phyloP scores from a whole-genome alignment of 2,113 vertebrate species.

The Pardalotus punctatus region DNA sequence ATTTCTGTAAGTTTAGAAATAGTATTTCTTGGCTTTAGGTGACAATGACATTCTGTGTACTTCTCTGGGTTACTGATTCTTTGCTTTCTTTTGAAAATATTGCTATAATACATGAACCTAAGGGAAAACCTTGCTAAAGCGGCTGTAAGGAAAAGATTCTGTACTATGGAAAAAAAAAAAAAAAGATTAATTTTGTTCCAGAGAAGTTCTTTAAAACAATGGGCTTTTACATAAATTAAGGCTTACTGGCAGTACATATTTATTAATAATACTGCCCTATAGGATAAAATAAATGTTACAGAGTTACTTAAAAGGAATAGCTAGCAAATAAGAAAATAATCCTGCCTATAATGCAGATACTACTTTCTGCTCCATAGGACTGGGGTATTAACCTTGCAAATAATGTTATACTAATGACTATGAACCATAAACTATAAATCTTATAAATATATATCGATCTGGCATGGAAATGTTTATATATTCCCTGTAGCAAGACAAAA shows the following conservation, averaged over 20 bases:
- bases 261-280: not conserved
- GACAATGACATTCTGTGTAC: not conserved
- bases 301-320: not conserved
- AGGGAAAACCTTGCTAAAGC: not conserved
- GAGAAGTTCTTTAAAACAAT: not conserved
- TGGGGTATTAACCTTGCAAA: not conserved
- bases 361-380: not conserved
- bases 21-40: not conserved
- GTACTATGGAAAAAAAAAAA: not conserved
- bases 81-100: not conserved
- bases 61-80: not conserved
- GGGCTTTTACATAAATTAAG: not conserved
- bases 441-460: not conserved
- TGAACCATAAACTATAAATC: not conserved
- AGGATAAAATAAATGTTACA: not conserved
- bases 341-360: not conserved
- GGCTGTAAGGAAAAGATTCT: not conserved
- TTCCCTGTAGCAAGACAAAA: not conserved
- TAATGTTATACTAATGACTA: not conserved
- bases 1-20: not conserved
- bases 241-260: not conserved
- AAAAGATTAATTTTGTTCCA: not conserved
- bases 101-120: not conserved
- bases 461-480: not conserved
- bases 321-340: not conserved